Percentiles rank a stretch among this genome's conserved stretches.
Evolutionary conservation across 1,140 invertebrate genomes (phyloP).

Genomic region (Branchinecta lynchi): DNA sequence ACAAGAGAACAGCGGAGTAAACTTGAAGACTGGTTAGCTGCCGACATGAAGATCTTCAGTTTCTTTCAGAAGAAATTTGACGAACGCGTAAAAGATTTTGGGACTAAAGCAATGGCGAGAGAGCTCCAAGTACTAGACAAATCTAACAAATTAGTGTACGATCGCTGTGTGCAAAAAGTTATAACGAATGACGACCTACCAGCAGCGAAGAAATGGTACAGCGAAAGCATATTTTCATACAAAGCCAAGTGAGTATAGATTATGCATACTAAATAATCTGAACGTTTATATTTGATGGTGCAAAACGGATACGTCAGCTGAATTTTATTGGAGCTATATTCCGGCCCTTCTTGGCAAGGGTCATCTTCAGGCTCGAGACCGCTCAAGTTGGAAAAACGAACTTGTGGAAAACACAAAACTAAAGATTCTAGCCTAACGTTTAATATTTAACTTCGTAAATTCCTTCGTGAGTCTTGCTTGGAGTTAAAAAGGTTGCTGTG

Average conservation of each 20-base stretch:
- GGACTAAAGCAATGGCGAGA: background rate
- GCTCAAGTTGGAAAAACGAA: no score
- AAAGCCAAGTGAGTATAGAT: background rate
- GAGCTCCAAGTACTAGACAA: background rate
- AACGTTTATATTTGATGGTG: no score
- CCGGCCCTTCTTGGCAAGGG: no score
- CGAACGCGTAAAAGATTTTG: background rate
- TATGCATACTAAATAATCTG: no score
- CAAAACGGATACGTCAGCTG: no score
- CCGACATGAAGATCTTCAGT: slow-evolving; percentile 6
- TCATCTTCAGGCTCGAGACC: no score
- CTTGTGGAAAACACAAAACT: no score
- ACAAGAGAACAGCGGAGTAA: background rate
- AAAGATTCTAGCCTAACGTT: no score
- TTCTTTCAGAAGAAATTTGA: slow-evolving; percentile 11
- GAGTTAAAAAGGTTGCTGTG: no score
- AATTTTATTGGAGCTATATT: no score
- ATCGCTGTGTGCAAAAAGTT: background rate
- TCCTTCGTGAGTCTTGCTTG: no score
- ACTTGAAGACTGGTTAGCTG: slow-evolving; percentile 6
- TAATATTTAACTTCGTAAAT: no score
- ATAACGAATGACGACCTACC: background rate
- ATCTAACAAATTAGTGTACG: background rate
- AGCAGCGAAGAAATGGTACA: background rate
- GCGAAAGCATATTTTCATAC: background rate